These are phyloP conservation scores for Delichon dasypus DNA, from an alignment of 2,797 vertebrate species.

Conservation along the genomic window DNA sequence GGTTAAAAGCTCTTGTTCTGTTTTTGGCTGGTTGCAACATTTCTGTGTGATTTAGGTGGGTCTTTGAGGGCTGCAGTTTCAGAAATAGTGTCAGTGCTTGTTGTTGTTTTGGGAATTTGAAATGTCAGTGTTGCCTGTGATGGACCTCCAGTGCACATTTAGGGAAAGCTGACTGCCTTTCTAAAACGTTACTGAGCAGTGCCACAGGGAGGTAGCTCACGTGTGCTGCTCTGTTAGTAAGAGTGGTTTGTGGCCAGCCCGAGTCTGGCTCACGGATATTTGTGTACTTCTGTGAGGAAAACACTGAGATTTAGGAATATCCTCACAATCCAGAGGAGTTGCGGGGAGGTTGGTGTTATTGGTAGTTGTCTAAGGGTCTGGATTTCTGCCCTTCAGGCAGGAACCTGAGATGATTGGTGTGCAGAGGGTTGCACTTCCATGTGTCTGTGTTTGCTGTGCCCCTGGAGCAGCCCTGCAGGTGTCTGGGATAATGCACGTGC, in stretches of 20 bases:
- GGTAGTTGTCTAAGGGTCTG: not conserved
- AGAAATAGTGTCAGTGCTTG: not conserved
- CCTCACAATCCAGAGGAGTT: not conserved
- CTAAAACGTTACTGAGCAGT: accelerated
- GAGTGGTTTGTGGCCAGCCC: not conserved
- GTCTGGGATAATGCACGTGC: not conserved
- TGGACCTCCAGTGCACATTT: not conserved
- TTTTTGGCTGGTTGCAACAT: not conserved
- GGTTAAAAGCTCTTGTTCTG: not conserved
- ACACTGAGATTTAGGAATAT: not conserved
- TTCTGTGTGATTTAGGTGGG: not conserved
- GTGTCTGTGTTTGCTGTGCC: not conserved
- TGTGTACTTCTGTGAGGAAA: not conserved
- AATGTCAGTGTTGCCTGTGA: not conserved
- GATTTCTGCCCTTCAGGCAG: not conserved
- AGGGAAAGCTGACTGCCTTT: not conserved
- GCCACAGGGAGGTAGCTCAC: not conserved
- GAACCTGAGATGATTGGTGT: not conserved
- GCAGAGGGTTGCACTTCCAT: not conserved
- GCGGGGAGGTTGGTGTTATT: not conserved
- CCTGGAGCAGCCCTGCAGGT: not conserved
- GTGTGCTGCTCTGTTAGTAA: accelerated
- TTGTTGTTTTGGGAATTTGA: not conserved
- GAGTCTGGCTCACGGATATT: not conserved
- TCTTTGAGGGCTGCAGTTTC: not conserved